phyloP scores from a whole-genome alignment of 2,113 vertebrate genomes.

The Narcine bancroftii region DNA sequence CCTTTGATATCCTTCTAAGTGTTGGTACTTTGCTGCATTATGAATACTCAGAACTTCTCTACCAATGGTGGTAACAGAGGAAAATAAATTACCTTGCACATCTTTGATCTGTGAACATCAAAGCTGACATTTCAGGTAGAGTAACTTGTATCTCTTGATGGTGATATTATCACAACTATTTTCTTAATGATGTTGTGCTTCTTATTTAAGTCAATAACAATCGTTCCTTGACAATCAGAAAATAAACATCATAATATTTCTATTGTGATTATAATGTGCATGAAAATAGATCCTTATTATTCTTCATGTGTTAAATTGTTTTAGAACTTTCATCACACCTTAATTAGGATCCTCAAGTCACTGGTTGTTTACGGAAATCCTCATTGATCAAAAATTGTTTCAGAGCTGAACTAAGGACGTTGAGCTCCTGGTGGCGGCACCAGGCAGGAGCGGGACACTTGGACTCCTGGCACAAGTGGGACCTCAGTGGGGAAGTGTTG shows the following conservation, averaged over 20 bases:
- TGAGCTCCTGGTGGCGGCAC: too few relatives aligned
- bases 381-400: too few relatives aligned
- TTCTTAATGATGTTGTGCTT: background rate
- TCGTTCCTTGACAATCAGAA: background rate
- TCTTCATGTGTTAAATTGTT: background rate
- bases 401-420: too few relatives aligned
- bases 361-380: too few relatives aligned
- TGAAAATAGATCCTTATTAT: background rate
- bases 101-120: background rate
- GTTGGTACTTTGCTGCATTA: background rate
- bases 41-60: background rate
- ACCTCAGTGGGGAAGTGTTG: too few relatives aligned
- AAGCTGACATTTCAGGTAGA: background rate
- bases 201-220: background rate
- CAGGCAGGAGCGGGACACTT: too few relatives aligned
- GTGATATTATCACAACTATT: background rate
- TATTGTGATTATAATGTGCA: background rate
- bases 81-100: constrained; percentile 1
- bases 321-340: background rate
- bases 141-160: background rate
- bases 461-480: too few relatives aligned
- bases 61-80: background rate
- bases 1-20: background rate
- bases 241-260: background rate
- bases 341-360: background rate